Conservation (phyloP, 2,888 invertebrate genomes). For the Eubasilissa splendida region DNA sequence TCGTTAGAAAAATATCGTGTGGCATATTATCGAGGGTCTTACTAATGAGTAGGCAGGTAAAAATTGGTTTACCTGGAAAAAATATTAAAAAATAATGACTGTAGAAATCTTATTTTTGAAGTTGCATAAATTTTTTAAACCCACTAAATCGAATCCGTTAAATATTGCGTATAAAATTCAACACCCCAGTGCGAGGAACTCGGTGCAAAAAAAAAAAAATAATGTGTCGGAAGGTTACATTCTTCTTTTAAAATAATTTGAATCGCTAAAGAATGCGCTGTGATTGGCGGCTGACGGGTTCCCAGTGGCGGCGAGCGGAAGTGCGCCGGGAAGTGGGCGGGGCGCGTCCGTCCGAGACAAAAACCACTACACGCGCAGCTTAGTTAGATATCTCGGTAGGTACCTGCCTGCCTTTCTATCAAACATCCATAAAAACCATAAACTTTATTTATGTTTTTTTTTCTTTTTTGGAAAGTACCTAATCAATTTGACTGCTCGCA, state of each 20-base stretch:
- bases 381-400: not conserved
- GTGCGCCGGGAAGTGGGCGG: conserved; percentile 50
- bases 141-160: not conserved
- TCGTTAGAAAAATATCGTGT: too few species aligned
- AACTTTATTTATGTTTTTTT: too few species aligned
- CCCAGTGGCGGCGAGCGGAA: conserved; percentile 43
- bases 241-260: conserved; percentile 19
- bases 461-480: too few species aligned
- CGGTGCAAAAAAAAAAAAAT: too few species aligned
- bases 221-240: not conserved
- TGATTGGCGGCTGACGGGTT: conserved; percentile 33
- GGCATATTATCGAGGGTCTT: too few species aligned
- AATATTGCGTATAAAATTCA: not conserved
- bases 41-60: too few species aligned
- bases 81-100: too few species aligned
- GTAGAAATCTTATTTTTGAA: too few species aligned
- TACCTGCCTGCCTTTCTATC: not conserved
- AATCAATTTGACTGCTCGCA: too few species aligned
- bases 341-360: conserved; percentile 23
- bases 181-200: not conserved
- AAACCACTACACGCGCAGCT: conserved; percentile 8
- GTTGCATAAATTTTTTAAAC: not conserved
- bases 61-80: too few species aligned
- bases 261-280: conserved; percentile 18
- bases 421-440: not conserved